Evolutionary conservation across 2,113 vertebrate genomes (phyloP).

Genomic region (Alouatta palliata): DNA sequence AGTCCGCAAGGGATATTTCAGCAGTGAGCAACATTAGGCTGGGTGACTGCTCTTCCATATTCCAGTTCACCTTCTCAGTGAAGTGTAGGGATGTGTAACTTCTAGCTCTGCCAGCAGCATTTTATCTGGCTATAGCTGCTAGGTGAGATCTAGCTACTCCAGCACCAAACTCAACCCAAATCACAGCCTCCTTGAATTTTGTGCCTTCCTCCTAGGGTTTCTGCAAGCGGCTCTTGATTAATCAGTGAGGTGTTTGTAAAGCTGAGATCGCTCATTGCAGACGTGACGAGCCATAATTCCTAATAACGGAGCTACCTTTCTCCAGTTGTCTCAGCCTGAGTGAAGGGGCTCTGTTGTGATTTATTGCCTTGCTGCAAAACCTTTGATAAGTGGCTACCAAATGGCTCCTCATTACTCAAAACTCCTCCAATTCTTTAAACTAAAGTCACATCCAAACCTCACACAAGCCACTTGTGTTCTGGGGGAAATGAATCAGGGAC

Average conservation of each 20-base stretch:
- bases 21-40: neutral
- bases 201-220: neutral
- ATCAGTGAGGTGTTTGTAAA: conserved; percentile 80
- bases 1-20: neutral
- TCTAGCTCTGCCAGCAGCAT: neutral
- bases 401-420: conserved; percentile 90
- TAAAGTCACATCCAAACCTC: conserved; percentile 85
- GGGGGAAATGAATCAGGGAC: conserved; percentile 88
- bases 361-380: conserved; percentile 88
- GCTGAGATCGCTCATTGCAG: conserved; percentile 83
- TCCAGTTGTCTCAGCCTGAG: conserved; percentile 82
- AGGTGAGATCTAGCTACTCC: neutral
- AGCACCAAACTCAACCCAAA: neutral
- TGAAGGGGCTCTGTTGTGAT: conserved; percentile 85
- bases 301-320: conserved; percentile 88
- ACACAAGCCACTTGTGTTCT: conserved; percentile 84
- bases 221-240: conserved; percentile 60
- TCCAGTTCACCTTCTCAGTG: neutral
- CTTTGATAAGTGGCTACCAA: conserved; percentile 88
- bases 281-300: conserved; percentile 89
- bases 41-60: neutral
- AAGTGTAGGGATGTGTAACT: neutral
- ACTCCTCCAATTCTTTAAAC: conserved; percentile 87
- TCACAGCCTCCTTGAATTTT: neutral
- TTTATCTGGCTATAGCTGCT: neutral